Evolutionary conservation across 2,888 invertebrate genomes (phyloP), one percentile per base, ranked within the genome.

Genomic region (Cryptosula pallasiana): DNA sequence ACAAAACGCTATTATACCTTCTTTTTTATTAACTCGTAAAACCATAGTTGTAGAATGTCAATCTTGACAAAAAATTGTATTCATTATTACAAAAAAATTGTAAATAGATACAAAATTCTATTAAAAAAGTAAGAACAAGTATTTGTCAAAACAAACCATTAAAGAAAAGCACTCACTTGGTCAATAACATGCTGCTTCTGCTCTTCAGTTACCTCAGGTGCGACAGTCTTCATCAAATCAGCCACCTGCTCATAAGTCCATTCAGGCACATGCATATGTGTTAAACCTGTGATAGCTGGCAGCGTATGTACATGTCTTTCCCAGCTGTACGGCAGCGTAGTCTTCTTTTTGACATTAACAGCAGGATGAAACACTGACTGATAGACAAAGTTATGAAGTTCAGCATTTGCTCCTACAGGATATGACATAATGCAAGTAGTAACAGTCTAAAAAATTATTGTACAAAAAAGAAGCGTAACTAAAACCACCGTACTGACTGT

Each of bases 191-290:
- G 16, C 9, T n/a, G 55, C 3, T 23, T 3, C 16, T 5, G 9
- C 13, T 55, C 55, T 3, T 55, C 55, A 3, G 55, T 5, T 5
- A 55, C 23, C 23, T 55, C 23, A 16, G 55, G 55, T 55, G 9
- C 25, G 3, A 55, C 25, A 16, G 55, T 23, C 25, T 55, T 55
- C 23, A 91, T 87, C 81, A 90, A 90, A 58, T 89, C 87, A 54
- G 88, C 87, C 0, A 91, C 90, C 78, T 90, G 89, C 58, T 88
- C 87, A 69, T 25, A 16, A 23, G 9, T 55, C 63, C 63, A 63
- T 2, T 5, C 5, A 32, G 63, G 32, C 27, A 63, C 63, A 5
- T 63, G 27, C 3, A 32, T 2, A n/a, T 32, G n/a, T 9, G 63
- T 2, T 13, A 63, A 16, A 27, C 32, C 32, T 5, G 3, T 34